Percentiles rank a stretch among this genome's conserved stretches.
phyloP scores from a whole-genome alignment of 2,113 vertebrate genomes.

The Rhabdomys dilectus region DNA sequence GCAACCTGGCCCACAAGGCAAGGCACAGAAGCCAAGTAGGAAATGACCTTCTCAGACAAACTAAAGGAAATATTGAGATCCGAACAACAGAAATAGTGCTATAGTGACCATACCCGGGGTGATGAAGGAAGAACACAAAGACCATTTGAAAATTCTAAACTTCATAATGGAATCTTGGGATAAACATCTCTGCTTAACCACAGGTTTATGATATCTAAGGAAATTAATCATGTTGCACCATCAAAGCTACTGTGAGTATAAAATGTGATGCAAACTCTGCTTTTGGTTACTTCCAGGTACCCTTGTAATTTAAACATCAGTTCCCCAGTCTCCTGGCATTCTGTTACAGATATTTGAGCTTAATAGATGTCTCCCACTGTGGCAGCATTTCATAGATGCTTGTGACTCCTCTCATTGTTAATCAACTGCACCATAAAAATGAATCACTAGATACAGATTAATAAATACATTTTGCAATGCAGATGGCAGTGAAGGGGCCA shows the following conservation, averaged over 20 bases:
- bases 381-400: neutral
- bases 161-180: neutral
- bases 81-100: conserved; percentile 32
- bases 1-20: neutral
- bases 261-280: neutral
- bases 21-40: neutral
- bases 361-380: neutral
- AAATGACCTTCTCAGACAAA: conserved; percentile 61
- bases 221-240: neutral
- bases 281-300: neutral
- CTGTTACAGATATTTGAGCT: neutral
- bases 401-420: neutral
- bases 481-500: neutral
- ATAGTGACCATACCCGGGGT: neutral
- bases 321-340: neutral
- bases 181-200: neutral
- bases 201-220: neutral
- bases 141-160: neutral
- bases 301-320: neutral
- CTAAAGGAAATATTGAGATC: conserved; percentile 56
- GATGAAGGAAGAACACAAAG: neutral
- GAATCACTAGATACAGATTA: neutral
- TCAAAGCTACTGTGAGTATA: neutral
- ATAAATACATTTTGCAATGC: neutral
- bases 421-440: neutral